phyloP scores from a whole-genome alignment of 2,113 vertebrate species.

The Neomonachus schauinslandi region DNA sequence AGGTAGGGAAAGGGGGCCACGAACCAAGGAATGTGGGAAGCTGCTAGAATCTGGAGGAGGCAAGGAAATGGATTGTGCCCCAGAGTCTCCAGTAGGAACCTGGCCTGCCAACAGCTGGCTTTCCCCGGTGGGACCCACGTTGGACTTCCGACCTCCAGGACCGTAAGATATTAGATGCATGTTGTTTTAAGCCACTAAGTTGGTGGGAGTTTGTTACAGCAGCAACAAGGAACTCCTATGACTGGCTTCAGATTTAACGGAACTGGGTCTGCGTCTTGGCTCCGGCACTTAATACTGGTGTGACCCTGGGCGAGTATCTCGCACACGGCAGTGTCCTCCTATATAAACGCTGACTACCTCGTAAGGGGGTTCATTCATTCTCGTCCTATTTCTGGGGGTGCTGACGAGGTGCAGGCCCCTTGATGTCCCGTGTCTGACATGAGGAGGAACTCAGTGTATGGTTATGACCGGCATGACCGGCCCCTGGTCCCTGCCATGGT shows the following conservation, averaged over 20 bases:
- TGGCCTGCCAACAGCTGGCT: neutral
- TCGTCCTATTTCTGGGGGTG: neutral
- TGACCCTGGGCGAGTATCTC: neutral
- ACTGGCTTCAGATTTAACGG: neutral
- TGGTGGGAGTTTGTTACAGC: neutral
- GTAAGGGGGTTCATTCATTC: neutral
- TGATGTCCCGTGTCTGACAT: rapidly evolving
- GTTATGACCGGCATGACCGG: rapidly evolving
- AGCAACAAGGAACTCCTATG: neutral
- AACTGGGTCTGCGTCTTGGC: neutral
- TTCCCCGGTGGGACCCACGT: neutral
- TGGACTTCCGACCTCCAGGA: neutral
- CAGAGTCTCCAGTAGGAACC: neutral
- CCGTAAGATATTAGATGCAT: neutral
- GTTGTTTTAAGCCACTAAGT: neutral
- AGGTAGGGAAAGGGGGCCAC: neutral
- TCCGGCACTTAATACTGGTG: rapidly evolving
- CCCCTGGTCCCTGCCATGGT: neutral
- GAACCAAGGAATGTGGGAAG: neutral
- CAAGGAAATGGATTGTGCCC: neutral
- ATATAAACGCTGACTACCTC: neutral
- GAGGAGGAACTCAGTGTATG: neutral
- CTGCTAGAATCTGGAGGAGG: neutral
- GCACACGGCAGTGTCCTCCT: neutral
- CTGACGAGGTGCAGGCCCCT: rapidly evolving